Evolutionary conservation across 2,888 invertebrate species (phyloP), one percentile per base, ranked within the genome.

Genomic region (Mactromeris polynyma): DNA sequence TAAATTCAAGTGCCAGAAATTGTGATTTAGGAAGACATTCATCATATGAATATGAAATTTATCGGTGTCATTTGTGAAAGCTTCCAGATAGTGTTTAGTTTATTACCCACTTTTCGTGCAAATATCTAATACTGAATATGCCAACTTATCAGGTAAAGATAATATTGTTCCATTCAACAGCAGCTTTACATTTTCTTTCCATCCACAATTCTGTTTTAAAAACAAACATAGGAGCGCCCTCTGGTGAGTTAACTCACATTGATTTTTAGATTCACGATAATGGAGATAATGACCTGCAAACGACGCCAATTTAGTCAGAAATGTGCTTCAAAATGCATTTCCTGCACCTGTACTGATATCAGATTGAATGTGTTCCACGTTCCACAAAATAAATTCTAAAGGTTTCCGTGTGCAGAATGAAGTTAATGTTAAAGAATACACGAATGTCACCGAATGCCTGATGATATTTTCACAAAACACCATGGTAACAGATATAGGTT

Each of bases 71-170:
- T 73, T 36, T 73, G 36, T 33, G 36, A 73, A 33, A 73, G 9
- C 36, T 73, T 73, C 17, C 33, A 73, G 73, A 73, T 73, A 73
- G 14, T 26, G 58, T 19, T 73, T 36, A 36, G 33, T 19, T 73
- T 33, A 73, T 36, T 36, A 33, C 33, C 33, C 36, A 17, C 33
- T 33, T 26, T 64, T 26, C 21, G 36, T 33, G 73, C 36, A 73
- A 36, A 36, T 19, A 19, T 73, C 26, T 19, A 36, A 33, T 36
- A 1, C 1, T 17, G 14, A 26, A 17, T 6, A 17, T 73, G 73
- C 73, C 73, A 73, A 73, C 73, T 73, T 73, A 73, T 73, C 73
- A 73, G 33, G 26, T 36, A 33, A 36, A 73, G 36, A 36, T 73
- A 73, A 73, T 73, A 17, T 17, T 36, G 33, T 36, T 36, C 17